Conservation (phyloP, 2,797 vertebrate species). For the Cyclura pinguis region DNA sequence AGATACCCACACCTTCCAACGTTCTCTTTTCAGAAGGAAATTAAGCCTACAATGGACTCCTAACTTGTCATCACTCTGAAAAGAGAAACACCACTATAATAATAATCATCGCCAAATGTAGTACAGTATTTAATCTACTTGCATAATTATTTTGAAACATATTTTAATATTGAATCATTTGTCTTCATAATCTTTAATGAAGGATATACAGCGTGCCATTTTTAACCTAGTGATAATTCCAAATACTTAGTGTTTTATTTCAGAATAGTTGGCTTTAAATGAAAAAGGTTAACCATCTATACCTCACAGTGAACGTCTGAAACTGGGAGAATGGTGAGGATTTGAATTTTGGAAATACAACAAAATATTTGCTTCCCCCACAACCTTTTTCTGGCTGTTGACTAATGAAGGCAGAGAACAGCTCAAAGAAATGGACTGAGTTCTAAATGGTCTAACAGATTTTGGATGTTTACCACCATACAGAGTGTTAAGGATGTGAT, state of each 20-base stretch:
- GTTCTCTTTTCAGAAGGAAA: constrained; percentile 13
- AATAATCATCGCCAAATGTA: constrained; percentile 59
- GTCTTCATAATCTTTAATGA: constrained; percentile 73
- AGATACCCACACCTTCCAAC: neutral
- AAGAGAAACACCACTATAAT: constrained; percentile 24
- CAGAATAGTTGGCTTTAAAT: constrained; percentile 3
- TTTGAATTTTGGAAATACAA: neutral
- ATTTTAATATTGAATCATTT: constrained; percentile 64
- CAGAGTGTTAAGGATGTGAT: neutral
- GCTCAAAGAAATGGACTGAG: too few species aligned
- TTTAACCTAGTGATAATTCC: constrained; percentile 16
- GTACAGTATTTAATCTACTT: constrained; percentile 55
- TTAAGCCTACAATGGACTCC: constrained; percentile 18
- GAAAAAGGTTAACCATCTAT: neutral
- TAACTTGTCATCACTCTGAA: constrained; percentile 29
- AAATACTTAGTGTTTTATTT: constrained; percentile 27
- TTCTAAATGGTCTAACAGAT: neutral
- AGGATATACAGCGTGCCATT: constrained; percentile 46
- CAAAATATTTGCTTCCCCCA: neutral
- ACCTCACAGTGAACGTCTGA: neutral
- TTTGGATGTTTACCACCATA: neutral
- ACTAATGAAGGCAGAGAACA: too few species aligned
- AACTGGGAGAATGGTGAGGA: neutral
- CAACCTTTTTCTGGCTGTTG: too few species aligned
- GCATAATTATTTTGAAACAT: constrained; percentile 68